Evolutionary conservation across 2,797 vertebrate genomes (phyloP), one percentile per base, ranked within the genome.

Genomic region (Setipinna tenuifilis): DNA sequence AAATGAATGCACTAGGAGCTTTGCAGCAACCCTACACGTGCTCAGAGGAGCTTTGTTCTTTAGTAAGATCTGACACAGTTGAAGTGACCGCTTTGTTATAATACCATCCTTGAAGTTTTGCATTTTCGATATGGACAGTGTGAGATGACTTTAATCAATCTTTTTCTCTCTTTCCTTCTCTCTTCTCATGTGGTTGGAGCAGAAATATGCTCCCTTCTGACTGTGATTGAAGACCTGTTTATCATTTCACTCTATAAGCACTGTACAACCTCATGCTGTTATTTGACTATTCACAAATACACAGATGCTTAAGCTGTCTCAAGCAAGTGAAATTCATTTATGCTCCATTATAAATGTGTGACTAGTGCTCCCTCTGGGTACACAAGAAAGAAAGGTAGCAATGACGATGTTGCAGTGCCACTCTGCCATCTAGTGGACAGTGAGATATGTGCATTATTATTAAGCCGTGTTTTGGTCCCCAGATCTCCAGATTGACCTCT

Each of bases 61-160:
- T 75, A 16, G 68, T 96, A 96, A 96, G 96, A 97, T 96, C 96
- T 97, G 28, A 12, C 28, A 35, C 28, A 23, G 68, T 31, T 71
- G 11, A 71, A 71, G 28, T 75, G 31, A 41, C 68, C 25, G 28
- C 65, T 71, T 71, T 78, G 71, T 78, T 41, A 78, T 21, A 35
- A 78, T 35, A 19, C 6, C 35, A 2, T n/a, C 35, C 16, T 21
- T 17, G 35, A 78, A 78, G 16, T 31, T 71, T 5, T 3, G 14
- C 28, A 7, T 78, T 78, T 41, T 19, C 16, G 71, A 78, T 31
- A 78, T 78, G 17, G 71, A 7, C 31, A 78, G 71, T 28, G 10
- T 25, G 62, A 68, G 50, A 54, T 54, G 14, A 9, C 50, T 54
- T 54, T 54, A 9, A 9, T 54, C 14, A 9, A 3, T 54, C 50